Conservation (phyloP, 2,113 vertebrate genomes). For the Tauraco erythrolophus region DNA sequence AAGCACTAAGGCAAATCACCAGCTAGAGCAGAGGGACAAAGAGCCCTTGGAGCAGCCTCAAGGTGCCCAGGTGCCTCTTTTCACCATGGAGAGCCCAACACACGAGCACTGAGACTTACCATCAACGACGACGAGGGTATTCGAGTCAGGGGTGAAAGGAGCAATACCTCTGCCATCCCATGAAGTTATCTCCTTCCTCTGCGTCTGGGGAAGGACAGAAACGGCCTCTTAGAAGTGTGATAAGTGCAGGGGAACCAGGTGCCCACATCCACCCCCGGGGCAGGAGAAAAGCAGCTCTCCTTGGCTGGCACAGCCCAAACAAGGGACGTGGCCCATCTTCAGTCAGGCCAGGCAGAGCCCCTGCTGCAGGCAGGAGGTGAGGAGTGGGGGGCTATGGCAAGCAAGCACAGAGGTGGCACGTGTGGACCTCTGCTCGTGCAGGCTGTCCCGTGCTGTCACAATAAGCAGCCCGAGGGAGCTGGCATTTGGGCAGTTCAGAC, state of each 20-base stretch:
- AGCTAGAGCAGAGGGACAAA: neutral
- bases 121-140: conserved; percentile 69
- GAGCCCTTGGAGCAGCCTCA: neutral
- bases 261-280: neutral
- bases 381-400: neutral
- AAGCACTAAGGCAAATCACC: accelerated
- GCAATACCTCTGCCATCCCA: conserved; percentile 74
- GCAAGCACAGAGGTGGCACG: neutral
- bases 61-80: neutral
- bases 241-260: neutral
- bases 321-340: accelerated
- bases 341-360: neutral
- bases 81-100: neutral
- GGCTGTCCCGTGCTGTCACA: neutral
- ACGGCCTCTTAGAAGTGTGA: neutral
- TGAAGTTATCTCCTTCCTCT: neutral
- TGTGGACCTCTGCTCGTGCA: accelerated
- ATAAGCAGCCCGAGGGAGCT: neutral
- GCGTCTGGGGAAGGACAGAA: conserved; percentile 24
- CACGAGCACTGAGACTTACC: neutral
- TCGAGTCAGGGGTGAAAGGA: conserved; percentile 74
- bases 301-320: neutral
- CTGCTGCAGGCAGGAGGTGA: neutral
- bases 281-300: neutral
- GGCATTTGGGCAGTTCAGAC: neutral